Conservation (phyloP, 2,113 vertebrate genomes). For the Poecile atricapillus region DNA sequence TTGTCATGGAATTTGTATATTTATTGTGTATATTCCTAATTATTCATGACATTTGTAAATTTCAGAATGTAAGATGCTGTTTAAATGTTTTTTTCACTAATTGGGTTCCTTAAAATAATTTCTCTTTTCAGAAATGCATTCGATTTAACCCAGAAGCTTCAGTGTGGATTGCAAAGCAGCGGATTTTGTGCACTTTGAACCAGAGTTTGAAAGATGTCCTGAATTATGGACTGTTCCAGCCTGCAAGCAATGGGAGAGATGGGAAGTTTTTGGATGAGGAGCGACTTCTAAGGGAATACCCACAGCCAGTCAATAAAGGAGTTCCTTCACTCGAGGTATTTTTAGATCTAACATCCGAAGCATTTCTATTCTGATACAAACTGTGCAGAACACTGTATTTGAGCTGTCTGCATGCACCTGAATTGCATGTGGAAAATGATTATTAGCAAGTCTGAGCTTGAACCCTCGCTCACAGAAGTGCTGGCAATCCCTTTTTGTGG, state of each 20-base stretch:
- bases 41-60: not conserved
- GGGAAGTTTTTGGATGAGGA: conserved; percentile 96
- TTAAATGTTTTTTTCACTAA: not conserved
- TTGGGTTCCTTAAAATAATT: not conserved
- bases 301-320: conserved; percentile 82
- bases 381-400: not conserved
- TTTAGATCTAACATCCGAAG: not conserved
- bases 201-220: conserved; percentile 93
- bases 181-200: conserved; percentile 86
- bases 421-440: not conserved
- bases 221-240: conserved; percentile 95
- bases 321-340: conserved; percentile 90
- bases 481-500: not conserved
- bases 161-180: conserved; percentile 91
- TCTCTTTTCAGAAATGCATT: conserved; percentile 88
- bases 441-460: not conserved
- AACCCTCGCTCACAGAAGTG: not conserved
- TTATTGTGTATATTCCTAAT: not conserved
- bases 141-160: conserved; percentile 88
- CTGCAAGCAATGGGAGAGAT: conserved; percentile 82
- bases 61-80: not conserved
- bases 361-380: not conserved
- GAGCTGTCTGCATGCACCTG: not conserved
- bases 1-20: not conserved
- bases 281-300: conserved; percentile 86